Conservation (phyloP, 1,140 invertebrate species). For the Globodera ellingtonae region DNA sequence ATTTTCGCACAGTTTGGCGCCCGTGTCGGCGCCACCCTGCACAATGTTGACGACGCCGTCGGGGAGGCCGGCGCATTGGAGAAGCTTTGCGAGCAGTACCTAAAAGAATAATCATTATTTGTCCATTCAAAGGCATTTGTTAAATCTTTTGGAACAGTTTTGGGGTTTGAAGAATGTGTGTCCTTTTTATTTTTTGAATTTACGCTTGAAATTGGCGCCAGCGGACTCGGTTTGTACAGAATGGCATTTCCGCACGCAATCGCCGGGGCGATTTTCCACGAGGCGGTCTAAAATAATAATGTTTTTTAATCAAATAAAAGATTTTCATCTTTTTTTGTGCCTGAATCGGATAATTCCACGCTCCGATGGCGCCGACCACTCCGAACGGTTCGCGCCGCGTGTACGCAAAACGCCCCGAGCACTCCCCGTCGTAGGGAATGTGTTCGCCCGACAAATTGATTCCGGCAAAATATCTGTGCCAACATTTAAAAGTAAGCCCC, state of each 20-base stretch:
- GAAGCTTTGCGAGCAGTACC: constrained; percentile 69
- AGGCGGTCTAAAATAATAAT: constrained; percentile 67
- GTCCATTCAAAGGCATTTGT: too few species aligned
- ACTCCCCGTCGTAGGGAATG: constrained; percentile 42
- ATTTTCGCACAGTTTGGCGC: constrained; percentile 67
- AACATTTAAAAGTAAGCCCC: not conserved
- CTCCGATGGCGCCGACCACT: constrained; percentile 67
- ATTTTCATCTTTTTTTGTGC: constrained; percentile 67
- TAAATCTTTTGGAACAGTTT: too few species aligned
- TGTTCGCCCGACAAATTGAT: constrained; percentile 50
- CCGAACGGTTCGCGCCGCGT: constrained; percentile 69
- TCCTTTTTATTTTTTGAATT: not conserved
- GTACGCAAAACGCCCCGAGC: constrained; percentile 52
- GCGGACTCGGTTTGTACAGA: constrained; percentile 71
- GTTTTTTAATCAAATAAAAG: constrained; percentile 6
- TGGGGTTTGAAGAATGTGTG: not conserved
- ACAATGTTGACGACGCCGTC: constrained; percentile 70
- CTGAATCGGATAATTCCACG: constrained; percentile 73
- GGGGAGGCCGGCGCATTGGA: constrained; percentile 69
- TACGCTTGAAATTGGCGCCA: constrained; percentile 69
- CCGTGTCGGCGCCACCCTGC: constrained; percentile 68
- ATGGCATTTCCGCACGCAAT: constrained; percentile 71
- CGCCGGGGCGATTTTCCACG: constrained; percentile 69
- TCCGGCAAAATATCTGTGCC: constrained; percentile 30
- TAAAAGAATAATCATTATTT: constrained; percentile 9